Conservation (phyloP, 1,140 invertebrate species). For the Calliopsis andreniformis region DNA sequence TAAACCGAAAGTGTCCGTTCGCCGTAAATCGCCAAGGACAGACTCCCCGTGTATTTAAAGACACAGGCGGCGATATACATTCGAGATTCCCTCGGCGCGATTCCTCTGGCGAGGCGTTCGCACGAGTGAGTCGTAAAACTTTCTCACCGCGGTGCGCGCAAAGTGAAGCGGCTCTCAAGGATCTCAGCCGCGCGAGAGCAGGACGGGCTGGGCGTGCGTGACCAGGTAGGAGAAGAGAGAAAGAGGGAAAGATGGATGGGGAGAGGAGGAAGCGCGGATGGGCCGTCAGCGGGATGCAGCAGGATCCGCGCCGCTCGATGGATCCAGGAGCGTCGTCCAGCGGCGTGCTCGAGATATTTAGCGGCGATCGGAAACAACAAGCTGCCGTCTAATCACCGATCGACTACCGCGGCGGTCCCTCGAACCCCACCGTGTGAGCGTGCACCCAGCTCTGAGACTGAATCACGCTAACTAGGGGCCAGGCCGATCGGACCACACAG, state of each 20-base stretch:
- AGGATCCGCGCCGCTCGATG: constrained; percentile 37
- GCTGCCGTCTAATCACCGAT: constrained; percentile 76
- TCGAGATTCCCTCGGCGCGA: constrained; percentile 39
- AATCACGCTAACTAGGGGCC: constrained; percentile 73
- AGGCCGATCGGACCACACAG: constrained; percentile 60
- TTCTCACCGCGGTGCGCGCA: constrained; percentile 48
- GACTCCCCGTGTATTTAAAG: constrained; percentile 9
- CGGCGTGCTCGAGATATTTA: constrained; percentile 71
- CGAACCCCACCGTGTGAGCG: constrained; percentile 64
- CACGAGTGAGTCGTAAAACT: constrained; percentile 57
- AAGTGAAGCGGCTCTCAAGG: constrained; percentile 48
- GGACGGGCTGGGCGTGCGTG: constrained; percentile 5
- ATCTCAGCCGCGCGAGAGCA: neutral
- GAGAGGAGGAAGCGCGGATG: neutral
- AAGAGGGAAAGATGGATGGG: neutral
- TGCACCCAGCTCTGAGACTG: constrained; percentile 57
- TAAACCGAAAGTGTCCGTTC: neutral
- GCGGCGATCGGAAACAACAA: constrained; percentile 75
- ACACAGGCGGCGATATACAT: constrained; percentile 28
- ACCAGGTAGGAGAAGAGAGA: neutral
- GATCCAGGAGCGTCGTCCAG: constrained; percentile 43
- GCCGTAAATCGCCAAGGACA: constrained; percentile 18
- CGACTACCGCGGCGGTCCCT: constrained; percentile 61
- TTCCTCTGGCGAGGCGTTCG: constrained; percentile 43
- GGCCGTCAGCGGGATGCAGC: neutral